Evolutionary conservation across 1,140 invertebrate genomes (phyloP).

Genomic region (Aradophagus sp.): DNA sequence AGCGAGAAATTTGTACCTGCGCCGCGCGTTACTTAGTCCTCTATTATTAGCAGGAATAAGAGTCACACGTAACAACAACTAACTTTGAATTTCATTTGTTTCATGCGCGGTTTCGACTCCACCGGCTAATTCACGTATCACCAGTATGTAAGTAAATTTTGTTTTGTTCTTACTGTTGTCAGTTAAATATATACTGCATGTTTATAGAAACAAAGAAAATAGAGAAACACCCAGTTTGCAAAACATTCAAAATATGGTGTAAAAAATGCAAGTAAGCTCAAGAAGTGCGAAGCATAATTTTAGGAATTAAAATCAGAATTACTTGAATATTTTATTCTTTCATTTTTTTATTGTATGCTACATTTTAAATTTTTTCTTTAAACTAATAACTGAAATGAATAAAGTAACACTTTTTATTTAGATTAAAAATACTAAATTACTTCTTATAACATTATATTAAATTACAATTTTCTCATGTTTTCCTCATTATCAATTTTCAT

Average conservation of each 20-base stretch:
- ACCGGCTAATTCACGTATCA: conserved; percentile 34
- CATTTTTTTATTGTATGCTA: neutral
- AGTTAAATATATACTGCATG: conserved; percentile 13
- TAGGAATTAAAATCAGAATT: too few relatives aligned
- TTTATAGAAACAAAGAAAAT: too few relatives aligned
- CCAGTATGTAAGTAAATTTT: conserved; percentile 60
- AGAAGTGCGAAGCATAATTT: too few relatives aligned
- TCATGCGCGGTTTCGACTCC: conserved; percentile 51
- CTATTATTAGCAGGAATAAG: conserved; percentile 55
- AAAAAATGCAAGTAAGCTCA: too few relatives aligned
- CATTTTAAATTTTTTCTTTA: conserved; percentile 10
- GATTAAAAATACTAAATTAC: too few relatives aligned
- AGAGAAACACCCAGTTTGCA: too few relatives aligned
- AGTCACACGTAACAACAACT: conserved; percentile 50
- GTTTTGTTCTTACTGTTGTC: conserved; percentile 32
- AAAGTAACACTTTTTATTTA: too few relatives aligned
- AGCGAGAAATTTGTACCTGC: conserved; percentile 56
- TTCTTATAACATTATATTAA: too few relatives aligned
- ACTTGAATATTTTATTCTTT: too few relatives aligned
- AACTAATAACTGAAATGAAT: too few relatives aligned
- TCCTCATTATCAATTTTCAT: conserved; percentile 17
- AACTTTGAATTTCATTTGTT: conserved; percentile 59
- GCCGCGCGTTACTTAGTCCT: conserved; percentile 46
- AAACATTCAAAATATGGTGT: too few relatives aligned
- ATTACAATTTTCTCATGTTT: conserved; percentile 9